Evolutionary conservation across 1,140 invertebrate species (phyloP).

Genomic region (Pissodes strobi): DNA sequence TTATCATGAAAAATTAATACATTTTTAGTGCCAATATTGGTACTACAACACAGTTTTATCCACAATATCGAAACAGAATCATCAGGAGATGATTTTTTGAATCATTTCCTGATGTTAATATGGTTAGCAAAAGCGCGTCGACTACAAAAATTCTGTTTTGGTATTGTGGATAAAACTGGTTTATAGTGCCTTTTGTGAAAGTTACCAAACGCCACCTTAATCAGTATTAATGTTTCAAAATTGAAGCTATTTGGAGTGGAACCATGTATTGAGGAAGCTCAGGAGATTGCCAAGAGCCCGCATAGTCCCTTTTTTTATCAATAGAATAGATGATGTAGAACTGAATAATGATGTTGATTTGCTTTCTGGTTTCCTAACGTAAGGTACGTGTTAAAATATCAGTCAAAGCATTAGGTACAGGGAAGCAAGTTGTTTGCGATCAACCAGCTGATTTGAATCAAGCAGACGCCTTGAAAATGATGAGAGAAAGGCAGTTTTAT

Average conservation of each 20-base stretch:
- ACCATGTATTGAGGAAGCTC: slow-evolving; percentile 82
- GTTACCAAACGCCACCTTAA: too few relatives aligned
- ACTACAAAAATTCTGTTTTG: too few relatives aligned
- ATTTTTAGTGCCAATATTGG: too few relatives aligned
- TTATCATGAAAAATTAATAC: too few relatives aligned
- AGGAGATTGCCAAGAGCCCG: slow-evolving; percentile 76
- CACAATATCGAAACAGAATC: too few relatives aligned
- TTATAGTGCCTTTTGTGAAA: too few relatives aligned
- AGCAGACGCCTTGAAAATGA: slow-evolving; percentile 92
- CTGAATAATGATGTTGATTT: slow-evolving; percentile 91
- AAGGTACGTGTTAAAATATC: slow-evolving; percentile 94
- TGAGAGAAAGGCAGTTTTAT: slow-evolving; percentile 88
- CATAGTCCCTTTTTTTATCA: slow-evolving; percentile 89
- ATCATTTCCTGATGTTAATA: too few relatives aligned
- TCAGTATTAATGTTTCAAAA: too few relatives aligned
- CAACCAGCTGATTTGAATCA: slow-evolving; percentile 89
- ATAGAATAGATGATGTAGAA: slow-evolving; percentile 92
- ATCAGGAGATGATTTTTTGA: too few relatives aligned
- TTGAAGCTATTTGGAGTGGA: slow-evolving; percentile 91
- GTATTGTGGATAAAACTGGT: too few relatives aligned
- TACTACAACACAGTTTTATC: too few relatives aligned
- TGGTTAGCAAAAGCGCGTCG: too few relatives aligned
- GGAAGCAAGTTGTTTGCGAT: slow-evolving; percentile 96
- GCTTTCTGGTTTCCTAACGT: slow-evolving; percentile 92
- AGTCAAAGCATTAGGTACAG: slow-evolving; percentile 94